A percentile compares a stretch with the other conserved stretches of the same genome.
phyloP scores from a whole-genome alignment of 2,113 vertebrate species.

The Plotosus lineatus region DNA sequence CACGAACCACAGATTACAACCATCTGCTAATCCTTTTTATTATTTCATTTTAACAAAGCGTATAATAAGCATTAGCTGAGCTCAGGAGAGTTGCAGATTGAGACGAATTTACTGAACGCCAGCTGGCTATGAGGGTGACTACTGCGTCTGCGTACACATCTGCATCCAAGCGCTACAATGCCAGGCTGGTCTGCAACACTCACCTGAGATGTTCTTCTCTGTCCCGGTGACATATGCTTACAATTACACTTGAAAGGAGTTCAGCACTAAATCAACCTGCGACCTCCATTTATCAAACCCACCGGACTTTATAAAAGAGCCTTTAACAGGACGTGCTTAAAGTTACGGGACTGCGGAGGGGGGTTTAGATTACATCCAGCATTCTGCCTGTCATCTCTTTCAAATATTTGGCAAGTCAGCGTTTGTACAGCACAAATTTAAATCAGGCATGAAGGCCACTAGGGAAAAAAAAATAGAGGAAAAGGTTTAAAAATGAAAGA shows the following conservation, averaged over 20 bases:
- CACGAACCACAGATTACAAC: constrained; percentile 14
- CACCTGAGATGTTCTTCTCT: constrained; percentile 40
- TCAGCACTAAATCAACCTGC: constrained; percentile 33
- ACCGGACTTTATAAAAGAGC: constrained; percentile 9
- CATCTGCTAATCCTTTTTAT: neutral
- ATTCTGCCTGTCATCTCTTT: constrained; percentile 19
- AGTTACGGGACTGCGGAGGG: neutral
- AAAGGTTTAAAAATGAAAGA: too few species aligned
- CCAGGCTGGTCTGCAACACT: constrained; percentile 23
- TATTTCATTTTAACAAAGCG: neutral
- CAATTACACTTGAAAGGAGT: constrained; percentile 54
- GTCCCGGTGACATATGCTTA: constrained; percentile 41
- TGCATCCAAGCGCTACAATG: neutral
- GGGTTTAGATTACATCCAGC: constrained; percentile 7
- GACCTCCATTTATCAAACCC: constrained; percentile 36
- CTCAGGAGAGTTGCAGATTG: neutral
- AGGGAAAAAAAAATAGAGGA: too few species aligned
- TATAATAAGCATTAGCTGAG: neutral
- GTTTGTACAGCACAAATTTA: neutral
- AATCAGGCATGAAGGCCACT: neutral
- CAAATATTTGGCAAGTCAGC: constrained; percentile 27
- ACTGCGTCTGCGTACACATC: constrained; percentile 13
- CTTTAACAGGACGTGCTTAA: constrained; percentile 8
- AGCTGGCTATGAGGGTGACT: neutral
- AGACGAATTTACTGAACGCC: constrained; percentile 17